phyloP scores from a whole-genome alignment of 1,140 invertebrate genomes.

The Hyphantria cunea region DNA sequence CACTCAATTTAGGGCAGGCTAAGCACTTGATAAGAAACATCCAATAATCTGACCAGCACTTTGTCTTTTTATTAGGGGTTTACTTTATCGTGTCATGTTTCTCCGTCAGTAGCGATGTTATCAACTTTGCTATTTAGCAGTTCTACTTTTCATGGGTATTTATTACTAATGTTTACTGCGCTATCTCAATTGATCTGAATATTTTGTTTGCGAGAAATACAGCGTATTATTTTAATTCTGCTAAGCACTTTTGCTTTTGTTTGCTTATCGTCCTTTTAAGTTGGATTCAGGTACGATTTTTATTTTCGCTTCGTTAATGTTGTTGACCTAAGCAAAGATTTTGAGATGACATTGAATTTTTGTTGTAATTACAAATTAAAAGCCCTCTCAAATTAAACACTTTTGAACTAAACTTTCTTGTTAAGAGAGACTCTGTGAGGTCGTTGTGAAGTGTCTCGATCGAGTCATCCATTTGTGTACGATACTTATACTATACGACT shows the following conservation, averaged over 20 bases:
- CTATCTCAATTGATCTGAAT: constrained; percentile 20
- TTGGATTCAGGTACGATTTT: neutral
- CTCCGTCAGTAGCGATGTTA: constrained; percentile 60
- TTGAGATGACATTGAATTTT: no score
- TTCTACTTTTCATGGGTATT: constrained; percentile 36
- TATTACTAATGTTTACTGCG: constrained; percentile 30
- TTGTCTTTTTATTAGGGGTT: constrained; percentile 67
- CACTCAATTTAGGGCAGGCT: constrained; percentile 71
- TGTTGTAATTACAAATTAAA: no score
- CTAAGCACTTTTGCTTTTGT: constrained; percentile 6
- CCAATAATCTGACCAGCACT: constrained; percentile 69
- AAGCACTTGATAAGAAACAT: constrained; percentile 66
- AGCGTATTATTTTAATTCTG: constrained; percentile 4
- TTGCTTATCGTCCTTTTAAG: neutral
- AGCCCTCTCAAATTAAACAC: no score
- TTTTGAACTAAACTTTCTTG: no score
- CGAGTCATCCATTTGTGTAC: no score
- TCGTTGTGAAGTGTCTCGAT: no score
- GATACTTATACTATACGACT: no score
- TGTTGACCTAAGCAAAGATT: no score
- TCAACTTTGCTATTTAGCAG: constrained; percentile 53
- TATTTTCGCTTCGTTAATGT: no score
- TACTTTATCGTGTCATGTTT: constrained; percentile 65
- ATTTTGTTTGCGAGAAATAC: constrained; percentile 13
- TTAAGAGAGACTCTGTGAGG: no score